phyloP scores from a whole-genome alignment of 2,888 invertebrate species.

The Troides aeacus region DNA sequence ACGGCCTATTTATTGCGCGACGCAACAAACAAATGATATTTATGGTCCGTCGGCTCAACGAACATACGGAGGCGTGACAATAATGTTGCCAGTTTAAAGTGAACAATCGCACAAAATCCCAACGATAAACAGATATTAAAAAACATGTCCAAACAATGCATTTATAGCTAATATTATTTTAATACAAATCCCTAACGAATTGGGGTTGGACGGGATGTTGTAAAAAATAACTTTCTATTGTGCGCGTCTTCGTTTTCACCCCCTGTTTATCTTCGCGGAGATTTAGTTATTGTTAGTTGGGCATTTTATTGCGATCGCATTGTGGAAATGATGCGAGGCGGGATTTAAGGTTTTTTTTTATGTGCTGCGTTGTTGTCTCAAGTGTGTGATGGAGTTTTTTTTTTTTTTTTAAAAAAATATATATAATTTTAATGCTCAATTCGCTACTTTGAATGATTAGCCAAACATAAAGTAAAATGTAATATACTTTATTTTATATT shows the following conservation, averaged over 20 bases:
- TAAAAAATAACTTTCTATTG: constrained; percentile 34
- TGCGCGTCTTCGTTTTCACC: constrained; percentile 32
- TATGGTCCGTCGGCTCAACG: constrained; percentile 4
- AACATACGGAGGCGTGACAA: constrained; percentile 23
- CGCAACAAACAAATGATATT: constrained; percentile 18
- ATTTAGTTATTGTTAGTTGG: constrained; percentile 36
- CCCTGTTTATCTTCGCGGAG: constrained; percentile 37
- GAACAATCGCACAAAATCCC: constrained; percentile 32
- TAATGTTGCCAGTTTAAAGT: constrained; percentile 26
- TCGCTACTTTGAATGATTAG: constrained; percentile 22
- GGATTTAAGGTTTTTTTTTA: constrained; percentile 31
- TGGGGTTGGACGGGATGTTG: constrained; percentile 33
- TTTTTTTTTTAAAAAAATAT: constrained; percentile 4
- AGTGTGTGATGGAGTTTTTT: constrained; percentile 34
- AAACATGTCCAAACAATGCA: constrained; percentile 34
- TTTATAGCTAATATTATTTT: constrained; percentile 38
- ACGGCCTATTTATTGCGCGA: constrained; percentile 17
- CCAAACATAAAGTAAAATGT: constrained; percentile 1
- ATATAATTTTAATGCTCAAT: constrained; percentile 9
- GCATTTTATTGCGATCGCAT: constrained; percentile 32
- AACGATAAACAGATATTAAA: constrained; percentile 40
- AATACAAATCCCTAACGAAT: constrained; percentile 37
- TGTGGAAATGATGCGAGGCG: constrained; percentile 32
- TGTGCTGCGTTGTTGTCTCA: constrained; percentile 32
- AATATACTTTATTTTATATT: no score